Evolutionary conservation across 2,888 invertebrate species (phyloP).

Genomic region (Eupithecia tripunctaria): DNA sequence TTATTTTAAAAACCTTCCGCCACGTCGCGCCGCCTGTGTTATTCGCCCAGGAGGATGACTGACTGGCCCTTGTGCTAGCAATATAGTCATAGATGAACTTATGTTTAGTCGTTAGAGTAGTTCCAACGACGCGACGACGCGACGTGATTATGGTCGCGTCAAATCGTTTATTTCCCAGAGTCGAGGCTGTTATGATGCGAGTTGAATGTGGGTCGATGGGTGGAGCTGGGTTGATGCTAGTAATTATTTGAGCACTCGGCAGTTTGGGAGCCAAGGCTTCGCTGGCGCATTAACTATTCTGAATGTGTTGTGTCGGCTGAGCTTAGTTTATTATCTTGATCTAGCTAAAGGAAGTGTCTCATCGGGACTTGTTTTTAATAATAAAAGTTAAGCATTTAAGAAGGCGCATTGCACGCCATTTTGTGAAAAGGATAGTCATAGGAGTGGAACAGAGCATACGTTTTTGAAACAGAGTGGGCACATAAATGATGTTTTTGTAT

Average conservation of each 20-base stretch:
- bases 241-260: constrained; percentile 17
- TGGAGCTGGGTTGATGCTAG: constrained; percentile 14
- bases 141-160: not conserved
- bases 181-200: not conserved
- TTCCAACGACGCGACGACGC: too few relatives aligned
- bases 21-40: too few relatives aligned
- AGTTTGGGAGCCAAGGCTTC: constrained; percentile 2
- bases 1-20: too few relatives aligned
- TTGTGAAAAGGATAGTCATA: too few relatives aligned
- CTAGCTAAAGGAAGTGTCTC: not conserved
- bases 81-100: too few relatives aligned
- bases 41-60: too few relatives aligned
- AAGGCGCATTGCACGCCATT: too few relatives aligned
- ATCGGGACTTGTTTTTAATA: not conserved
- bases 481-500: too few relatives aligned
- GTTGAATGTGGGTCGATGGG: constrained; percentile 22
- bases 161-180: not conserved
- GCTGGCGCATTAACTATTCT: not conserved
- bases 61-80: too few relatives aligned
- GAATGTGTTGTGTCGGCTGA: not conserved
- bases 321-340: not conserved
- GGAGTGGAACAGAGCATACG: too few relatives aligned
- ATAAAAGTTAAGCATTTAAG: not conserved
- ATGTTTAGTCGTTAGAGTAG: not conserved
- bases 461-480: too few relatives aligned